Percentiles rank a stretch among this genome's conserved stretches.
Conservation (phyloP, 2,113 vertebrate species). For the Strigops habroptila region DNA sequence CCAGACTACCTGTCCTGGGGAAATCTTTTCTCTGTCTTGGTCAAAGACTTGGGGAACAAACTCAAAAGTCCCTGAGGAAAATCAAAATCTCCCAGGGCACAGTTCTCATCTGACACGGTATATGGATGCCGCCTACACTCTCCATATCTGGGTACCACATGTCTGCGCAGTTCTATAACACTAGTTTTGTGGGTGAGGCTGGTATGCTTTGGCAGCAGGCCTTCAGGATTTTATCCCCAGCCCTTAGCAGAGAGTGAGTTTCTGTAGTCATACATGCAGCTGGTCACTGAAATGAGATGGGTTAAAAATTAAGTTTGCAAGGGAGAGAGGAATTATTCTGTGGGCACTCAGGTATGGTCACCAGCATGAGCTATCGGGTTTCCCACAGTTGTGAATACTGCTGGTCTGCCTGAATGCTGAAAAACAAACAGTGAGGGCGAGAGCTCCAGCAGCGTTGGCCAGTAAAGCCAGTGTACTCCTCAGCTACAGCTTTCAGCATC, state of each 20-base stretch:
- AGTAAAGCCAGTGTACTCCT: not conserved
- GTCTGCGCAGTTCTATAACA: not conserved
- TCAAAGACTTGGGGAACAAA: not conserved
- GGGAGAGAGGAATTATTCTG: not conserved
- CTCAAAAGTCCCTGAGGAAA: not conserved
- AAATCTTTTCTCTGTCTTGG: not conserved
- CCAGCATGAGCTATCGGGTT: not conserved
- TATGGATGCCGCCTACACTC: fast-evolving
- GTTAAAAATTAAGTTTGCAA: constrained; percentile 5
- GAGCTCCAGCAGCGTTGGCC: not conserved
- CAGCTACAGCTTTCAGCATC: not conserved
- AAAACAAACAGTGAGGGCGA: not conserved
- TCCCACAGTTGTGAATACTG: not conserved
- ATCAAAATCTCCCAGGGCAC: not conserved
- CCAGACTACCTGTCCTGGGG: not conserved
- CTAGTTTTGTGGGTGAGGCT: not conserved
- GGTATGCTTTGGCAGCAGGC: not conserved
- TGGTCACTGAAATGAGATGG: not conserved
- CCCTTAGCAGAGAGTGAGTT: not conserved
- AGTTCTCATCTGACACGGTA: not conserved
- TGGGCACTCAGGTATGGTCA: not conserved
- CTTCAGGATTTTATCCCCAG: not conserved
- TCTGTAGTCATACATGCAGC: not conserved
- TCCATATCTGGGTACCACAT: not conserved
- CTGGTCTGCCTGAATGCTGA: not conserved